phyloP scores from a whole-genome alignment of 2,888 invertebrate species.

The Trissolcus brochymenae region DNA sequence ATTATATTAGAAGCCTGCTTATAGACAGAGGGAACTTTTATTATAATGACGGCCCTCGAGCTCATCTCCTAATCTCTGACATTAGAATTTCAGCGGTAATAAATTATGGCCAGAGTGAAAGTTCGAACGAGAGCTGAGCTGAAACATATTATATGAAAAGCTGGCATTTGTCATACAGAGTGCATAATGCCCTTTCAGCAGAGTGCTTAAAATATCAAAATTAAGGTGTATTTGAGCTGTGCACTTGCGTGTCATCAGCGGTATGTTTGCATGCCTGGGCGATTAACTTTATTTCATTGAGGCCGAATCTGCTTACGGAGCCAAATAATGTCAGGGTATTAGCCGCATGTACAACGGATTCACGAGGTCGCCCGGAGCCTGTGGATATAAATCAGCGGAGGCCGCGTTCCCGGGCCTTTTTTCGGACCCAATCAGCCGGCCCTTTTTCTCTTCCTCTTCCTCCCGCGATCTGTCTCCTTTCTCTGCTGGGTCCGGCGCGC shows the following conservation, averaged over 20 bases:
- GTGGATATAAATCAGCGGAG: conserved; percentile 66
- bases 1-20: no score
- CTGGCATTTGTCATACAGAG: neutral
- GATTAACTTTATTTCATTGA: conserved; percentile 65
- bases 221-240: conserved; percentile 7
- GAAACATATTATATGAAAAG: no score
- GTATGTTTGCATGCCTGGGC: conserved; percentile 52
- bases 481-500: conserved; percentile 35
- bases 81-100: no score
- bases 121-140: no score
- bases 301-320: conserved; percentile 64
- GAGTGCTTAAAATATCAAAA: conserved; percentile 14
- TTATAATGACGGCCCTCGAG: no score
- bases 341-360: conserved; percentile 62
- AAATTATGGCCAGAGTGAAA: no score
- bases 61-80: no score
- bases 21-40: no score
- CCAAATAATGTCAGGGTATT: conserved; percentile 60
- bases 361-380: conserved; percentile 63
- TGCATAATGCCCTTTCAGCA: conserved; percentile 3
- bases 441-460: conserved; percentile 58
- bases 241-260: conserved; percentile 15
- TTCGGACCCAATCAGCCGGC: conserved; percentile 72
- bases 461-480: conserved; percentile 49
- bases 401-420: conserved; percentile 66